A percentile compares a stretch with the other conserved stretches of the same genome.
Evolutionary conservation across 2,797 vertebrate genomes (phyloP).

Genomic region (Amblyraja radiata): DNA sequence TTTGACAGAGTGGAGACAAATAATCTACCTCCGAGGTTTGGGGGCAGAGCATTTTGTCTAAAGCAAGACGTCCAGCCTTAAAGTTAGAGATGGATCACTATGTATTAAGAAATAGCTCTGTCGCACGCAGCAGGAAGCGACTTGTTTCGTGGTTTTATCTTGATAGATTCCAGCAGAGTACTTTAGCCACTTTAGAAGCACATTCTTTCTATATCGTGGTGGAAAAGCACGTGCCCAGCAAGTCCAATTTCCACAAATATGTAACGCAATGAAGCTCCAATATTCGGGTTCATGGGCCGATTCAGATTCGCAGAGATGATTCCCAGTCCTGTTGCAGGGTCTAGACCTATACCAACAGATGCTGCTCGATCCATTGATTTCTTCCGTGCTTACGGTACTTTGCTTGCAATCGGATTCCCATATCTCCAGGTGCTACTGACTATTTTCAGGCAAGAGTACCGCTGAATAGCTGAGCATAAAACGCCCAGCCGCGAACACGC

Average conservation of each 20-base stretch:
- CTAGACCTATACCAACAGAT: too few species aligned
- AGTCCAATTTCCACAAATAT: not conserved
- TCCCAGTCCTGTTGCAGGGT: too few species aligned
- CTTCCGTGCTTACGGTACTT: too few species aligned
- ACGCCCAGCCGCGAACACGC: not conserved
- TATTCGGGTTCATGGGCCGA: too few species aligned
- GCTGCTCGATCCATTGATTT: too few species aligned
- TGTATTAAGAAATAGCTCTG: not conserved
- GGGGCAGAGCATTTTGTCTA: not conserved
- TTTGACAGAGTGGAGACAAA: not conserved
- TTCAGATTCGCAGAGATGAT: too few species aligned
- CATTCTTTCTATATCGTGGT: not conserved
- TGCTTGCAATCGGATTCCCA: not conserved
- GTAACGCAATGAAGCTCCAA: not conserved
- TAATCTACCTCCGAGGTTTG: too few species aligned
- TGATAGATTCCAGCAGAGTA: too few species aligned
- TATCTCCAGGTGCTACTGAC: not conserved
- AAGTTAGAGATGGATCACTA: not conserved
- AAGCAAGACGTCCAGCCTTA: not conserved
- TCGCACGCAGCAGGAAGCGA: too few species aligned
- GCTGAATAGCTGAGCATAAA: not conserved
- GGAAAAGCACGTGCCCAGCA: not conserved
- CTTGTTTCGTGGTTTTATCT: not conserved
- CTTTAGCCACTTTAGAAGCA: not conserved
- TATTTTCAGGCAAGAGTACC: not conserved